phyloP scores from a whole-genome alignment of 2,888 invertebrate genomes.

The Azorinus chamasolen region DNA sequence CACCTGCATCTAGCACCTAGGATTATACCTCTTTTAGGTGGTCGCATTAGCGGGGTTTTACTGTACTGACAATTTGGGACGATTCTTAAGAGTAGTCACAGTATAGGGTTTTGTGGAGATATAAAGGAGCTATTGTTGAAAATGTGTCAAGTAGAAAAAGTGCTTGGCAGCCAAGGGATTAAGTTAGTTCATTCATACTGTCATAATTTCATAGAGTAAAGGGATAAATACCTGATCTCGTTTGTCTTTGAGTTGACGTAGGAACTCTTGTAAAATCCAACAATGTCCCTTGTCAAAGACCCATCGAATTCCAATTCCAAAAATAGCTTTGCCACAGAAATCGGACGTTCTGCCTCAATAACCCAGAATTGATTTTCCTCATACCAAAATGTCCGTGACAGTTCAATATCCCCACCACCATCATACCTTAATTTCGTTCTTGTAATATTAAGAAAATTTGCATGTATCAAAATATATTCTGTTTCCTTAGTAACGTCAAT shows the following conservation, averaged over 20 bases:
- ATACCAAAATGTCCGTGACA: constrained; percentile 83
- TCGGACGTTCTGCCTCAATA: constrained; percentile 75
- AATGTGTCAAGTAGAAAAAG: no score
- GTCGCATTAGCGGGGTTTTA: no score
- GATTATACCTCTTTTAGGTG: no score
- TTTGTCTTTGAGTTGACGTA: constrained; percentile 86
- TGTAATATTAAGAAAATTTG: constrained; percentile 88
- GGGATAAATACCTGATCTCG: constrained; percentile 76
- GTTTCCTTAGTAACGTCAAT: constrained; percentile 83
- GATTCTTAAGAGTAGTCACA: no score
- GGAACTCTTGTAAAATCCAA: constrained; percentile 91
- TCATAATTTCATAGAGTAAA: no score
- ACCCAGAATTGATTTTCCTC: constrained; percentile 87
- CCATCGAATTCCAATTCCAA: constrained; percentile 90
- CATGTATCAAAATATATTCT: constrained; percentile 87
- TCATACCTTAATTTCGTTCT: constrained; percentile 83
- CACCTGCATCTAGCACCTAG: no score
- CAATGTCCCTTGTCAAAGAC: constrained; percentile 90
- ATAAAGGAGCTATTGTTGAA: no score
- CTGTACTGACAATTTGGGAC: no score
- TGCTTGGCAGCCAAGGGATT: no score
- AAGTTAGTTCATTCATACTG: no score
- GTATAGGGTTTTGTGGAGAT: no score
- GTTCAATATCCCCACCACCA: constrained; percentile 53
- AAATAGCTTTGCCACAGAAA: constrained; percentile 76